Conservation (phyloP, 2,797 vertebrate species). For the Diplodus sargus region DNA sequence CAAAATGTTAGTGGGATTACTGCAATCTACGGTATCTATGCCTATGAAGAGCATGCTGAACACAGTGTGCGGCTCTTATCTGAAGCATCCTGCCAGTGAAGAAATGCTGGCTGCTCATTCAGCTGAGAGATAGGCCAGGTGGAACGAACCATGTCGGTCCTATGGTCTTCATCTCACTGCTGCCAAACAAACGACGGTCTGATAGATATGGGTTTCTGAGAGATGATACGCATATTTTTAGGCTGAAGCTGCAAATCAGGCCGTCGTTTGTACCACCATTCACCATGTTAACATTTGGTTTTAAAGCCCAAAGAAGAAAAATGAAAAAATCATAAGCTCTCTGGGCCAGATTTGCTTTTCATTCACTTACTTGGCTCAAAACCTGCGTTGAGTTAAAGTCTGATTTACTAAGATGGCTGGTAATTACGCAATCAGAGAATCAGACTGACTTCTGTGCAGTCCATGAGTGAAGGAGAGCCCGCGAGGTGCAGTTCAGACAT, state of each 20-base stretch:
- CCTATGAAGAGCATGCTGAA: conserved; percentile 50
- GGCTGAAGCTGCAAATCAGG: conserved; percentile 14
- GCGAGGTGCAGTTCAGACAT: conserved; percentile 24
- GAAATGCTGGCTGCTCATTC: conserved; percentile 73
- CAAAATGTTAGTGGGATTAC: conserved; percentile 56
- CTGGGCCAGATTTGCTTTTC: conserved; percentile 9
- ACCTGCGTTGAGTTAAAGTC: conserved; percentile 27
- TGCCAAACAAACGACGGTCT: conserved; percentile 48
- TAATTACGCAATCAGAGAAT: conserved; percentile 47
- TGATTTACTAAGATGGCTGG: conserved; percentile 33
- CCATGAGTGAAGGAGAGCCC: background rate
- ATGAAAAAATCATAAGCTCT: conserved; percentile 3
- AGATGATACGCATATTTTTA: conserved; percentile 13
- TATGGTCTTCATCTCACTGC: conserved; percentile 41
- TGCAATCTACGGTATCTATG: conserved; percentile 38
- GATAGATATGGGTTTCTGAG: conserved; percentile 25
- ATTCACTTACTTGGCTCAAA: conserved; percentile 1
- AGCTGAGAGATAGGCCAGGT: conserved; percentile 68
- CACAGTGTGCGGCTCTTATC: conserved; percentile 62
- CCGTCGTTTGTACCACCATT: background rate
- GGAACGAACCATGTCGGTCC: conserved; percentile 50
- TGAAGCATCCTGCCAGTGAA: conserved; percentile 59
- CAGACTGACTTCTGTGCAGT: conserved; percentile 24
- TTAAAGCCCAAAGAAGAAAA: background rate
- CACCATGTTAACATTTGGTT: conserved; percentile 8